Evolutionary conservation across 2,888 invertebrate genomes (phyloP).

Genomic region (Mactromeris polynyma): DNA sequence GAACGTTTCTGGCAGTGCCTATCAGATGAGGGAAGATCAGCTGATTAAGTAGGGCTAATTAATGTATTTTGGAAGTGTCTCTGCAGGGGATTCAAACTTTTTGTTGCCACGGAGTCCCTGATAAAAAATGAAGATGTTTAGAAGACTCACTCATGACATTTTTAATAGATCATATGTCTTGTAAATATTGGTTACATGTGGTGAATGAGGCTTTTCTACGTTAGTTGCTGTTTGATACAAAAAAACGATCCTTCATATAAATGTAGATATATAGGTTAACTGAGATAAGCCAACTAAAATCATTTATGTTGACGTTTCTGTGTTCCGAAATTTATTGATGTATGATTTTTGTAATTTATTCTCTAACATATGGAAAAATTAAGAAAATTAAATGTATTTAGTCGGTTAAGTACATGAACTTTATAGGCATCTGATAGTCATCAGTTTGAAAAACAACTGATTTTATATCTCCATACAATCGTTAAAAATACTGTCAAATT

Average conservation of each 20-base stretch:
- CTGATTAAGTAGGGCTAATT: slow-evolving; percentile 46
- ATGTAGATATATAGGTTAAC: neutral
- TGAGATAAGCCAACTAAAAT: neutral
- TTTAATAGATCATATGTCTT: slow-evolving; percentile 41
- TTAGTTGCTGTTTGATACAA: neutral
- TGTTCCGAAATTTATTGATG: neutral
- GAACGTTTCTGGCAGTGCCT: slow-evolving; percentile 59
- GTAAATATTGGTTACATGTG: slow-evolving; percentile 8
- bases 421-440: neutral
- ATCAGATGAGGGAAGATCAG: slow-evolving; percentile 44
- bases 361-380: neutral
- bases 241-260: slow-evolving; percentile 4
- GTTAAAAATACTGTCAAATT: neutral
- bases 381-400: neutral
- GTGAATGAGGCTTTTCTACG: neutral
- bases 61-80: slow-evolving; percentile 61
- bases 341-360: neutral
- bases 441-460: neutral
- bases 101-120: slow-evolving; percentile 34
- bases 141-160: slow-evolving; percentile 39
- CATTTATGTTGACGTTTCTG: neutral
- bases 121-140: slow-evolving; percentile 41
- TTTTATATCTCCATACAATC: neutral
- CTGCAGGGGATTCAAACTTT: slow-evolving; percentile 38
- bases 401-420: neutral